Base-by-base conservation (phyloP, 2,113 vertebrate species). In the Neopipo cinnamomea region DNA sequence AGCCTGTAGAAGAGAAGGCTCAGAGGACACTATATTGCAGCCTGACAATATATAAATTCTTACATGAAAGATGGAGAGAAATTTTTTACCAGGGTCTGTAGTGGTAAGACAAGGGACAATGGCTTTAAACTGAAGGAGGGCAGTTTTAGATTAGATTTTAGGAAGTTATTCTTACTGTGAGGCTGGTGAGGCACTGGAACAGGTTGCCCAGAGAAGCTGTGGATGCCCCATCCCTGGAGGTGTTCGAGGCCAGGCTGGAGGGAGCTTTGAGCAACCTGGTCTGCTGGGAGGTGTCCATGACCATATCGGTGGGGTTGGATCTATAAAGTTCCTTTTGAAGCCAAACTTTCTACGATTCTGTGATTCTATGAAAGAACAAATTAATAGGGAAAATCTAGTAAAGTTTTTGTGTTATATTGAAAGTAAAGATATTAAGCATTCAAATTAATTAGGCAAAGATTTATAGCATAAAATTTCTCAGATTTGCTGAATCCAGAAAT, bases 301-400 rank as follows among this genome's bases (percentile, higher is more conserved):
- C 42, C 16, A 4, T 12, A 23, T 18, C 30, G 14, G 1, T 1
- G 8, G 5, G 9, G 2, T 27, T 63, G 18, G 18, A 28, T 6
- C 35, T 35, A 8, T 27, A 42, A 9, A 70, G 6, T 6, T 90
- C 16, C 12, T 30, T 73, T 78, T 19, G 53, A 68, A 80, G 15
- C 3, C 39, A 49, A 74, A 28, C 5, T 28, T 53, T 87, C 18
- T 56, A 17, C 56, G 42, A 50, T 50, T 50, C 49, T 27, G 8
- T 27, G 25, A 50, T 27, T 77, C 31, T 33, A 4, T 25, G 16
- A 67, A 89, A 87, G 30, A 16, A 61, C 88, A 86, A 35, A 23
- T 16, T 28, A 85, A 12, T 6, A 30, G 4, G 22, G 6, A 9
- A 89, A 68, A 68, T 17, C 9, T 50, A n/a, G 6, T 25, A 58